Base-by-base conservation (phyloP, 2,888 invertebrate species). In the Epinotia demarniana region DNA sequence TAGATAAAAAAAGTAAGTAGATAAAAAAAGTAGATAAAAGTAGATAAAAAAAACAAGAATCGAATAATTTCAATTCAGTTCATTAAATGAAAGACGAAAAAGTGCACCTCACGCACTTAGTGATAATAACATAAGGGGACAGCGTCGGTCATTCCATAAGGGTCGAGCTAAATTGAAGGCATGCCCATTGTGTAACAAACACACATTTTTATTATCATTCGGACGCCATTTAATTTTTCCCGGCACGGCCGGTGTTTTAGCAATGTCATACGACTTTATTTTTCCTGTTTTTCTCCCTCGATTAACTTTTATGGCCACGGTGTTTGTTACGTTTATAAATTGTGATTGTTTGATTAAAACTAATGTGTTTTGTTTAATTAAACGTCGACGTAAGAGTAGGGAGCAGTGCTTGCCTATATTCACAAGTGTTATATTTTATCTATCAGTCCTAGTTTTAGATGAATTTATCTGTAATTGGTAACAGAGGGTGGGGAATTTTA, bases 151-250 rank as follows among this genome's bases (percentile, higher is more conserved):
- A 82, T 83, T 85, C 82, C 76, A 79, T 23, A 81, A 84, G 85
- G 88, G 87, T 86, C 84, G 81, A 78, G 76, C 58, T 55, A 77
- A 79, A 79, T 77, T 79, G 78, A 77, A 79, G 77, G 69, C 78
- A 76, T 79, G 58, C 69, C 82, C 82, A 80, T 80, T 81, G 81
- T 79, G 80, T 79, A 80, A 80, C 75, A 79, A 81, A 82, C 80
- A 81, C 80, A 81, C 83, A 82, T 83, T 84, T 85, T 85, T 85
- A 81, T 83, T 84, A 83, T 83, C 80, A 81, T 80, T 81, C 80
- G 79, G 77, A 75, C 80, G 77, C 80, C 82, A 81, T 84, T 85
- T 85, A 81, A 85, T 85, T 84, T 85, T 80, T 80, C 77, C 79
- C 77, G 72, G 77, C 75, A 53, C 27, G 27, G 57, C 46, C 71